phyloP scores from a whole-genome alignment of 2,888 invertebrate genomes.

The Ephialtes manifestator region DNA sequence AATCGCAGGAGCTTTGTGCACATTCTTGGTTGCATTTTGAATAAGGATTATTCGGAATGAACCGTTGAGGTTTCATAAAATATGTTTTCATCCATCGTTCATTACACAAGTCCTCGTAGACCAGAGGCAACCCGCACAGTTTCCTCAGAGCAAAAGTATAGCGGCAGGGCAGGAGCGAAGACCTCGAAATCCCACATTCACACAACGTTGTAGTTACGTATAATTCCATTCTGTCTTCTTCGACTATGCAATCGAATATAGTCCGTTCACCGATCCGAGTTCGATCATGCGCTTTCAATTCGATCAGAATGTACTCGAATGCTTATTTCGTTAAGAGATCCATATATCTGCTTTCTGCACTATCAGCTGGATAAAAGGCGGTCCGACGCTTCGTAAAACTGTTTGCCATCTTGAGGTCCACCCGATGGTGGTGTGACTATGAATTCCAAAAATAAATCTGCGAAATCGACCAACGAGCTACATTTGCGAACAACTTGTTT shows the following conservation, averaged over 20 bases:
- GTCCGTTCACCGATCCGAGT: not conserved
- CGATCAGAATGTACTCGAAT: not conserved
- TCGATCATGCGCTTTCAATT: not conserved
- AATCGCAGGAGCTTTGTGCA: not conserved
- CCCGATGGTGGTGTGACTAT: not conserved
- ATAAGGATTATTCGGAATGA: slow-evolving; percentile 13
- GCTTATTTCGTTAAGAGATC: too few relatives aligned
- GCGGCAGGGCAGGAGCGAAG: slow-evolving; percentile 53
- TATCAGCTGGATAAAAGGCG: not conserved
- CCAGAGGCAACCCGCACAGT: slow-evolving; percentile 20
- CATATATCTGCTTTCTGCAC: not conserved
- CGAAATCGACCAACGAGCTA: slow-evolving; percentile 32
- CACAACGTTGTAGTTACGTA: slow-evolving; percentile 34
- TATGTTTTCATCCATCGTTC: slow-evolving; percentile 60
- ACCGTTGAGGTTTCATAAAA: slow-evolving; percentile 46
- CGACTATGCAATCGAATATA: not conserved
- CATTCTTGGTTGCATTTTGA: not conserved
- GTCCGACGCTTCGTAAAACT: not conserved
- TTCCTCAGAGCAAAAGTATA: slow-evolving; percentile 61
- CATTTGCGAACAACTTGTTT: slow-evolving; percentile 24
- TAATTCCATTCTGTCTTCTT: not conserved
- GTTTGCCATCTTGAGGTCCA: not conserved
- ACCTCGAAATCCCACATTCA: slow-evolving; percentile 41
- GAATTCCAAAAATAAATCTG: not conserved
- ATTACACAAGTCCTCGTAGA: not conserved